Evolutionary conservation across 1,140 invertebrate species (phyloP).

Genomic region (Drosophila pseudoananassae): DNA sequence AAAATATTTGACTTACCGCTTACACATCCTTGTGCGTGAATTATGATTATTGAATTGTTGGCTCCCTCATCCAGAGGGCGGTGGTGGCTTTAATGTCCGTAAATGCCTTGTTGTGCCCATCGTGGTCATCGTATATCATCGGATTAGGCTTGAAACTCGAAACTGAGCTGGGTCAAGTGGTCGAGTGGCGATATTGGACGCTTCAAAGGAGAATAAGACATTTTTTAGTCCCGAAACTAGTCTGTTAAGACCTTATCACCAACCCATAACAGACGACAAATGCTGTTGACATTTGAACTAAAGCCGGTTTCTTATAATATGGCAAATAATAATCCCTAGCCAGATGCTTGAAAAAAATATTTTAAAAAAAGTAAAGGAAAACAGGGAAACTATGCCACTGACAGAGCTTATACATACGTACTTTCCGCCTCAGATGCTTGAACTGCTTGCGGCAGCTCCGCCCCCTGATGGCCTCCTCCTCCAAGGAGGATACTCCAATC

Average conservation of each 20-base stretch:
- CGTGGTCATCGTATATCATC: slow-evolving; percentile 22
- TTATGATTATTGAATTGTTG: slow-evolving; percentile 65
- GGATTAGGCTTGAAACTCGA: slow-evolving; percentile 37
- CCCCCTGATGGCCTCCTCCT: slow-evolving; percentile 2
- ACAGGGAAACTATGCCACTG: slow-evolving; percentile 76
- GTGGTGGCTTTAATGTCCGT: not conserved
- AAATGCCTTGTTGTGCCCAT: slow-evolving; percentile 13
- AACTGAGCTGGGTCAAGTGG: slow-evolving; percentile 19
- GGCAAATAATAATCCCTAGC: slow-evolving; percentile 78
- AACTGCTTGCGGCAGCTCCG: slow-evolving; percentile 63
- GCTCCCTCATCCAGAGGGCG: slow-evolving; percentile 1
- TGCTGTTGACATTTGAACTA: slow-evolving; percentile 81
- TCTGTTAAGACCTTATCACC: not conserved
- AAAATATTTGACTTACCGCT: slow-evolving; percentile 80
- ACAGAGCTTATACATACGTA: slow-evolving; percentile 74
- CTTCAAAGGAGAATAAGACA: too few species aligned
- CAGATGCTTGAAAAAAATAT: slow-evolving; percentile 60
- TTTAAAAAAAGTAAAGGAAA: slow-evolving; percentile 24
- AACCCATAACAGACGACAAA: slow-evolving; percentile 45
- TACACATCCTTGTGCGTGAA: slow-evolving; percentile 62
- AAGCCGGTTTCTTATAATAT: slow-evolving; percentile 80
- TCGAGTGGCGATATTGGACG: not conserved
- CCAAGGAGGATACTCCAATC: not conserved
- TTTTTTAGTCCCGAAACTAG: too few species aligned
- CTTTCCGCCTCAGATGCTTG: slow-evolving; percentile 73